A percentile compares a stretch with the other conserved stretches of the same genome.
Evolutionary conservation across 2,888 invertebrate species (phyloP).

Genomic region (Caenorhabditis angaria): DNA sequence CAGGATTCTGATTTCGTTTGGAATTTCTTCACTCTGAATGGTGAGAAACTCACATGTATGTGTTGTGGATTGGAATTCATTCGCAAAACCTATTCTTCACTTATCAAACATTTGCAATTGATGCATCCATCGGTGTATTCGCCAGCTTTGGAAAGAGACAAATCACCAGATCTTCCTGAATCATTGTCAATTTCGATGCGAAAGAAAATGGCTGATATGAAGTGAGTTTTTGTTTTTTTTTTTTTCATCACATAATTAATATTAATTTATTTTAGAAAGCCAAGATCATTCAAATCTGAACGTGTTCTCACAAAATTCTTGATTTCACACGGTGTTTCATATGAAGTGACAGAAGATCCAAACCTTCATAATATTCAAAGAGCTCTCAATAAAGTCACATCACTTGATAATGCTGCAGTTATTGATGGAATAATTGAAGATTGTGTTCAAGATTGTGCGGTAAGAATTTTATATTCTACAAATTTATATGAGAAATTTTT

Average conservation of each 20-base stretch:
- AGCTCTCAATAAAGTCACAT: neutral
- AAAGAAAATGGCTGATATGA: neutral
- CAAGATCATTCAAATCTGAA: slow-evolving; percentile 3
- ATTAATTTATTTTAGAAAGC: neutral
- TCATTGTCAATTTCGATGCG: neutral
- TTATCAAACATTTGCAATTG: slow-evolving; percentile 6
- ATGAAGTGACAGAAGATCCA: slow-evolving; percentile 3
- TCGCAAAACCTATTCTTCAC: neutral
- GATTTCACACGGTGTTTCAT: slow-evolving; percentile 6
- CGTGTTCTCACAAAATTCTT: neutral
- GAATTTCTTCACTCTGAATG: neutral
- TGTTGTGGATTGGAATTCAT: slow-evolving; percentile 1
- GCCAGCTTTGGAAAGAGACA: neutral
- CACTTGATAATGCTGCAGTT: neutral
- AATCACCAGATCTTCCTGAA: neutral
- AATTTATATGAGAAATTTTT: neutral
- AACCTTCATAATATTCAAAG: neutral
- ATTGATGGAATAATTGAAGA: neutral
- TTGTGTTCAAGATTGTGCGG: neutral
- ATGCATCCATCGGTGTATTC: slow-evolving; percentile 5
- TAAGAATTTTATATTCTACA: neutral
- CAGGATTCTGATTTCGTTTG: slow-evolving; percentile 4
- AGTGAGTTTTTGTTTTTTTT: neutral
- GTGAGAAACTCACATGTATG: neutral
- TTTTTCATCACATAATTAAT: neutral